Evolutionary conservation across 64 coral and sea anemone genomes (phyloP), one percentile per base, ranked within the genome.

Genomic region (Montipora cactus): DNA sequence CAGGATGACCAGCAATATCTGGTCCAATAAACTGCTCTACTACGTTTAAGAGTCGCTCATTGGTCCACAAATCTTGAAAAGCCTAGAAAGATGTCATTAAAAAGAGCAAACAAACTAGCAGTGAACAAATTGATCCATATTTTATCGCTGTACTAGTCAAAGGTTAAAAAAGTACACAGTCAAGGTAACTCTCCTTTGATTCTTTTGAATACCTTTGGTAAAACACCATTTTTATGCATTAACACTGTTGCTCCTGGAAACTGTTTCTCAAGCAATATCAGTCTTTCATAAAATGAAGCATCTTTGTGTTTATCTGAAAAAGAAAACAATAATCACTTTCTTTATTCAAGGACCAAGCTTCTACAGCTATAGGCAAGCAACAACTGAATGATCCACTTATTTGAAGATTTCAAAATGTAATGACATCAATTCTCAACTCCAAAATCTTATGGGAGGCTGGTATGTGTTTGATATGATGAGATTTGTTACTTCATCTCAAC

Each of bases 11-110:
- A 67, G 44, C 58, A 15, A 95, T 95, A 4, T 95, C 93, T 8
- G 93, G 88, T 44, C 93, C 93, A 77, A 95, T 95, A 75, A 95
- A 87, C 77, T 95, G 93, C 46, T 95, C 93, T 57, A 95, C 78
- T 3, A 90, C 93, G 67, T 95, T 95, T 58, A 95, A 72, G 8
- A 95, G 88, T 79, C 93, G 19, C 78, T 95, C 88, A 78, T 95
- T 95, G 55, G 79, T 81, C 93, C 93, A 95, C 44, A 95, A 73
- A 12, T 95, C 93, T 83, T 83, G 79, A 67, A 95, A 95, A 77
- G 88, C 93, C 93, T 95, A 18, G 14, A 15, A 52, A 44, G 7
- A 19, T 44, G 47, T 71, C 85, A 74, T n/a, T 59, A 2, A 22
- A 25, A 23, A 0, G 25, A 8, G n/a, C 19, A 13, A 20, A 2